A percentile compares a stretch with the other conserved stretches of the same genome.
Conservation (phyloP, 2,113 vertebrate genomes). For the Alces alces region DNA sequence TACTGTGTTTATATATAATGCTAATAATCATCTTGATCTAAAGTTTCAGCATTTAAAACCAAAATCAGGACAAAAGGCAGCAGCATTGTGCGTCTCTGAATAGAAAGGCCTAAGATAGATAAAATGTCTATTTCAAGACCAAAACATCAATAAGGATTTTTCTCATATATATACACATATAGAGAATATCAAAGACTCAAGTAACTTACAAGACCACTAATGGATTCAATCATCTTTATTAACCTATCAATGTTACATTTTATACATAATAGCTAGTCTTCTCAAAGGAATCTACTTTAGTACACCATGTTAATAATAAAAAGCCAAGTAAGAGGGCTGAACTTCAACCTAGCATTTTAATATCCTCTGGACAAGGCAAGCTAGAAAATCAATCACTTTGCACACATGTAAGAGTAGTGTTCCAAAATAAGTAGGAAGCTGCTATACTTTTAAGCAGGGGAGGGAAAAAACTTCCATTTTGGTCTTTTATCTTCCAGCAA, state of each 20-base stretch:
- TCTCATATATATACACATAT: not conserved
- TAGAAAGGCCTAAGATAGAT: conserved; percentile 25
- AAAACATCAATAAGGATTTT: not conserved
- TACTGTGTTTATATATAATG: conserved; percentile 9
- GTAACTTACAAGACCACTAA: conserved; percentile 39
- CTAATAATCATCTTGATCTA: not conserved
- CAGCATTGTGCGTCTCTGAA: conserved; percentile 9
- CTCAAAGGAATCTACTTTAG: conserved; percentile 84
- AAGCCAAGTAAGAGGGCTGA: conserved; percentile 80
- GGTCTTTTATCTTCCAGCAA: conserved; percentile 71
- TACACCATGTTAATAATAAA: conserved; percentile 89
- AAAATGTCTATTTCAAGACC: not conserved
- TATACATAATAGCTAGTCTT: conserved; percentile 89
- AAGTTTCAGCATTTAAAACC: conserved; percentile 27
- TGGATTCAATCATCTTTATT: conserved; percentile 89
- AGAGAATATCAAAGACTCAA: not conserved
- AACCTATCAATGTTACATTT: conserved; percentile 91
- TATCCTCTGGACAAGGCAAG: conserved; percentile 78
- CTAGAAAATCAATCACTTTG: conserved; percentile 82
- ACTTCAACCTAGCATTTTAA: conserved; percentile 80
- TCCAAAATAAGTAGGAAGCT: conserved; percentile 82
- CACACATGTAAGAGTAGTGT: conserved; percentile 84
- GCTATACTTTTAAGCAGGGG: conserved; percentile 82
- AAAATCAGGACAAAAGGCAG: not conserved
- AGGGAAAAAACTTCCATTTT: conserved; percentile 73